Percentiles rank a stretch among this genome's conserved stretches.
phyloP scores from a whole-genome alignment of 2,888 invertebrate species.

The Rhogogaster chlorosoma region DNA sequence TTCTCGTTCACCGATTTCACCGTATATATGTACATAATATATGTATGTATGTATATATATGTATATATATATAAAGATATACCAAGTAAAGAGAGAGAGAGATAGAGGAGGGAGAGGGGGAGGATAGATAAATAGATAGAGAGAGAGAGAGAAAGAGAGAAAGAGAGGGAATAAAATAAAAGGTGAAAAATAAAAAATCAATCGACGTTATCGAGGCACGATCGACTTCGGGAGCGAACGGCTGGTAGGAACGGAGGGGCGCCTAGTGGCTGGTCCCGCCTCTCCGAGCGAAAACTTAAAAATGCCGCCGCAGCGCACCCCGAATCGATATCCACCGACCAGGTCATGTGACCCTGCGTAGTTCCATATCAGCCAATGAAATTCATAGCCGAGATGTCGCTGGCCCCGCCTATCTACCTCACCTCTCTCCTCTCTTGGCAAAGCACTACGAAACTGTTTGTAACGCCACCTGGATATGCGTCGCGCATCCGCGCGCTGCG shows the following conservation, averaged over 20 bases:
- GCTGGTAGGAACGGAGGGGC: constrained; percentile 40
- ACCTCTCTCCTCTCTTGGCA: neutral
- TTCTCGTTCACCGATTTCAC: constrained; percentile 49
- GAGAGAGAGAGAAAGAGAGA: neutral
- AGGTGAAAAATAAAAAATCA: constrained; percentile 50
- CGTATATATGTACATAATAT: neutral
- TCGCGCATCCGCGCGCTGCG: constrained; percentile 58
- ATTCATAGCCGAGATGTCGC: constrained; percentile 52
- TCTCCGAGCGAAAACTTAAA: constrained; percentile 83
- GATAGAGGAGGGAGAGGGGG: neutral
- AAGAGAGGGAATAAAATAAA: constrained; percentile 16
- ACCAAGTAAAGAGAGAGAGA: neutral
- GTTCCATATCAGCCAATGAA: constrained; percentile 73
- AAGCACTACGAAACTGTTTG: neutral
- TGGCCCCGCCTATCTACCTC: constrained; percentile 32
- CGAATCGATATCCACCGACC: constrained; percentile 86
- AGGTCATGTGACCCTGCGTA: constrained; percentile 81
- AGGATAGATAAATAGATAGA: neutral
- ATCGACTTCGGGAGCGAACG: constrained; percentile 50
- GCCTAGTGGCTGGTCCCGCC: constrained; percentile 65
- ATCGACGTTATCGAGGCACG: constrained; percentile 54
- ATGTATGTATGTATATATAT: no score
- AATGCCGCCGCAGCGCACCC: constrained; percentile 89
- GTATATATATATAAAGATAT: no score
- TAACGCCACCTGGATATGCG: constrained; percentile 54